These are phyloP conservation scores for Cinclus cinclus DNA, from an alignment of 2,113 vertebrate species.

Conservation along the genomic window DNA sequence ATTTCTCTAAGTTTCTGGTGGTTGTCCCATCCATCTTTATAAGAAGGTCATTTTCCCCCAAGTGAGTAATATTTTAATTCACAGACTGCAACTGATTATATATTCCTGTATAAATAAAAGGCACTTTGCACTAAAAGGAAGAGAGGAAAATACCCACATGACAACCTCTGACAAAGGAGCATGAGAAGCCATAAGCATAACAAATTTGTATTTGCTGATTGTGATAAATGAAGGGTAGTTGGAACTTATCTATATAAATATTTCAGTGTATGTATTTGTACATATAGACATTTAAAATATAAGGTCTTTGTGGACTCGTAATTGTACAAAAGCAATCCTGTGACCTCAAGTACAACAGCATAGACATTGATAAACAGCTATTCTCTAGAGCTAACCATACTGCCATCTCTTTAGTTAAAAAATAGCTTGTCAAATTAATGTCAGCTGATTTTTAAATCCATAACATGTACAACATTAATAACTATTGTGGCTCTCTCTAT, in stretches of 20 bases:
- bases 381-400: background rate
- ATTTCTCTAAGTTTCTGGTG: background rate
- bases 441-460: background rate
- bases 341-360: background rate
- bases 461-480: background rate
- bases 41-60: background rate
- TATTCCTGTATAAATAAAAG: constrained; percentile 1
- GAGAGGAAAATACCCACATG: background rate
- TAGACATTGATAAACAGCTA: background rate
- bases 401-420: background rate
- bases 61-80: constrained; percentile 21
- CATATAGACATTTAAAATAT: background rate
- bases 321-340: background rate
- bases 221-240: background rate
- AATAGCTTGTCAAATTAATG: background rate
- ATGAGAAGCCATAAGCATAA: background rate
- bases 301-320: background rate
- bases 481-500: background rate
- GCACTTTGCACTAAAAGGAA: background rate
- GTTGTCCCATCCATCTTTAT: background rate
- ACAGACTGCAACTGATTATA: background rate
- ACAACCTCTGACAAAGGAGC: background rate
- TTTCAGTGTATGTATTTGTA: background rate
- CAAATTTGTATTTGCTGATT: background rate
- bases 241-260: background rate